Conservation (phyloP, 2,888 invertebrate species). For the Cistogaster globosa region DNA sequence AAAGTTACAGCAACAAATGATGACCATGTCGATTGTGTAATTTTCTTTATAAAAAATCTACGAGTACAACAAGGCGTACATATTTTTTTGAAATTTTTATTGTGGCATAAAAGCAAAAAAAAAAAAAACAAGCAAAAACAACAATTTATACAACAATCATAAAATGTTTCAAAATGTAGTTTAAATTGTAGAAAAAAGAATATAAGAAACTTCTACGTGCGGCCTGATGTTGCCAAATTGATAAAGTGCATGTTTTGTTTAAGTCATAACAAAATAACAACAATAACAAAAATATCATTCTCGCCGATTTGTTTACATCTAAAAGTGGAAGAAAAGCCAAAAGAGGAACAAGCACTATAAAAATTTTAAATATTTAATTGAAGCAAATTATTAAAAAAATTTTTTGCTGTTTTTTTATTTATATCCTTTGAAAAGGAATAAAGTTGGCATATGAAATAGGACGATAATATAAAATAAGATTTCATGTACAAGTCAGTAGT, state of each 20-base stretch:
- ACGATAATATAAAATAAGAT: too few relatives aligned
- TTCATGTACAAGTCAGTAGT: too few relatives aligned
- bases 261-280: conserved; percentile 20
- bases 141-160: conserved; percentile 34
- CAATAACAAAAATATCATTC: neutral
- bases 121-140: conserved; percentile 38
- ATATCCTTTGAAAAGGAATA: too few relatives aligned
- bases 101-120: conserved; percentile 31
- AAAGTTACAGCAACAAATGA: conserved; percentile 61
- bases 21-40: conserved; percentile 70
- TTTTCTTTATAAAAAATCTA: neutral
- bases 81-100: conserved; percentile 31
- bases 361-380: neutral
- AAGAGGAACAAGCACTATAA: neutral
- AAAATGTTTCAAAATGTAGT: conserved; percentile 38
- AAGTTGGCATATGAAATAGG: too few relatives aligned
- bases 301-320: neutral
- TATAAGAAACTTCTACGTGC: conserved; percentile 35
- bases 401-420: too few relatives aligned
- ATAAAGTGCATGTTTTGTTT: conserved; percentile 45
- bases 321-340: neutral
- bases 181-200: conserved; percentile 26
- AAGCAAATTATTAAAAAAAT: too few relatives aligned
- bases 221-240: conserved; percentile 61
- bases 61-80: conserved; percentile 24